Conservation (phyloP, 1,140 invertebrate species). For the Pantala flavescens region DNA sequence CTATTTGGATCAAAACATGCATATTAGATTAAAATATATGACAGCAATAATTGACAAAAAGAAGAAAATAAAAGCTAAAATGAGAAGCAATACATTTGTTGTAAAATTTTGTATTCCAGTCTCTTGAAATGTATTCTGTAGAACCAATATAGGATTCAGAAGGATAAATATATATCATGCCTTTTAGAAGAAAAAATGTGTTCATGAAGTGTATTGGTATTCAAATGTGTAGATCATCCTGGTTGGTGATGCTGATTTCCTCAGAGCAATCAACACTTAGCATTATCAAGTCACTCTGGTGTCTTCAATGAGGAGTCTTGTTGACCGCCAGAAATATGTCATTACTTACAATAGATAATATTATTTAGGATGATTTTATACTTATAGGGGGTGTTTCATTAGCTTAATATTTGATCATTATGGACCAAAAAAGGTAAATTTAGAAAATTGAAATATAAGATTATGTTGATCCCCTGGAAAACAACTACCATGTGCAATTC, state of each 20-base stretch:
- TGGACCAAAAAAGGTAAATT: too few relatives aligned
- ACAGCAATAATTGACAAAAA: neutral
- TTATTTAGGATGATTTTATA: too few relatives aligned
- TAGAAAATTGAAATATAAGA: too few relatives aligned
- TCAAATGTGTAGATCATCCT: slow-evolving; percentile 45
- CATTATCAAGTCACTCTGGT: neutral
- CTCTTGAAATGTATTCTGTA: slow-evolving; percentile 6
- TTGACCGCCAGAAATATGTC: too few relatives aligned
- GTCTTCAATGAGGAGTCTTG: neutral
- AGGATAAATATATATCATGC: neutral
- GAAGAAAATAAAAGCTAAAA: neutral
- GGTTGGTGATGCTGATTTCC: neutral
- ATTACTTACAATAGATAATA: too few relatives aligned
- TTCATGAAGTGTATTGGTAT: slow-evolving; percentile 45
- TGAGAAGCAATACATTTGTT: neutral
- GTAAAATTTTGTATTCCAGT: neutral
- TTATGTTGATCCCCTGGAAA: too few relatives aligned
- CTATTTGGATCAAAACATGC: neutral
- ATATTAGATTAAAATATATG: neutral
- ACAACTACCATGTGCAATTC: too few relatives aligned
- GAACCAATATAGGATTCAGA: neutral
- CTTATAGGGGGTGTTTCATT: too few relatives aligned
- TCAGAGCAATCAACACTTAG: neutral
- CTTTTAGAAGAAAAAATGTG: slow-evolving; percentile 13
- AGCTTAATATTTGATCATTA: too few relatives aligned